Percentiles rank a stretch among this genome's conserved stretches.
Conservation (phyloP, 2,888 invertebrate genomes). For the Liopterus haemorrhoidalis region DNA sequence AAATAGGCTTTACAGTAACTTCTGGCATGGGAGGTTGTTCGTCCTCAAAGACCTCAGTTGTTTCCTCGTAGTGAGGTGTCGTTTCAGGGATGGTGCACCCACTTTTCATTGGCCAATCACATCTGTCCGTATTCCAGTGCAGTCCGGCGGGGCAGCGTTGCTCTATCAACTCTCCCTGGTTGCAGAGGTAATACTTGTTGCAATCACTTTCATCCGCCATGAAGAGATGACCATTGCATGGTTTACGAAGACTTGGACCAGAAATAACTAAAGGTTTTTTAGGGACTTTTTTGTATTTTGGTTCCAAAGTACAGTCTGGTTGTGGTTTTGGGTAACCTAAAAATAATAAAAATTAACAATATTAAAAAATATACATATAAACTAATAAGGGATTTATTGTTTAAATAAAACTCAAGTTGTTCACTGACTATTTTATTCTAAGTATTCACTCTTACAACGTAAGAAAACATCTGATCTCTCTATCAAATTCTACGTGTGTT, state of each 20-base stretch:
- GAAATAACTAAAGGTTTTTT: neutral
- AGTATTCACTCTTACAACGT: too few relatives aligned
- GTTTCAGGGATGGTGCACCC: conserved; percentile 50
- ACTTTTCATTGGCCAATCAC: conserved; percentile 74
- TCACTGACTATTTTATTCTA: too few relatives aligned
- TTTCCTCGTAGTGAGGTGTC: conserved; percentile 22
- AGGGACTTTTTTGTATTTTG: conserved; percentile 1
- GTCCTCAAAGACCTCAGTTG: conserved; percentile 11
- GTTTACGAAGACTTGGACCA: conserved; percentile 30
- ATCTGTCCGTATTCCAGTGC: conserved; percentile 73
- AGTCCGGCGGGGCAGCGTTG: conserved; percentile 69
- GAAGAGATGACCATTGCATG: conserved; percentile 55
- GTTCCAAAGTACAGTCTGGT: conserved; percentile 55
- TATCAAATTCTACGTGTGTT: too few relatives aligned
- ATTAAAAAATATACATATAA: conserved; percentile 1
- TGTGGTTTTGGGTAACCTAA: conserved; percentile 55
- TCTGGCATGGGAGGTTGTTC: too few relatives aligned
- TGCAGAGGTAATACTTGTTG: conserved; percentile 73
- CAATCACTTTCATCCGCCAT: conserved; percentile 62
- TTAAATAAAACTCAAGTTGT: neutral
- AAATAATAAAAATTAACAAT: too few relatives aligned
- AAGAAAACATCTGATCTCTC: too few relatives aligned
- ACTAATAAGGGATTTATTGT: neutral
- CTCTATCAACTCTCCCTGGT: conserved; percentile 63
- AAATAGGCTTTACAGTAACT: conserved; percentile 2